A percentile compares a stretch with the other conserved stretches of the same genome.
Conservation (phyloP, 1,140 invertebrate species). For the Bombus vancouverensis region DNA sequence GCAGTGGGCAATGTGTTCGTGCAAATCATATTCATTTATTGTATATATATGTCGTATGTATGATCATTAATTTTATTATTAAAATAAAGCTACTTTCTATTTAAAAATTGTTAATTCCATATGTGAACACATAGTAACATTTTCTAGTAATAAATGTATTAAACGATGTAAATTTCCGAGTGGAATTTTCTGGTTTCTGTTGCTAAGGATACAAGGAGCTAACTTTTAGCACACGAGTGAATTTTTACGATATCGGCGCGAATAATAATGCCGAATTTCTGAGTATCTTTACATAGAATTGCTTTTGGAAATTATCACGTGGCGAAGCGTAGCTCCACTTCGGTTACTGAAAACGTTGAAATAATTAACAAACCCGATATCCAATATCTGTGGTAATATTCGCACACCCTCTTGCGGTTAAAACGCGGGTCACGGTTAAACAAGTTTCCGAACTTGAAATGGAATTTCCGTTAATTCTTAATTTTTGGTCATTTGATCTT, state of each 20-base stretch:
- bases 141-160: too few relatives aligned
- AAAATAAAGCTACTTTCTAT: too few relatives aligned
- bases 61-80: too few relatives aligned
- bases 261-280: background rate
- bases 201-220: too few relatives aligned
- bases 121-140: too few relatives aligned
- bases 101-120: too few relatives aligned
- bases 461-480: background rate
- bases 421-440: background rate
- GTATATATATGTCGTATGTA: too few relatives aligned
- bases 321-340: background rate
- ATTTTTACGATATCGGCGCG: background rate
- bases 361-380: conserved; percentile 15
- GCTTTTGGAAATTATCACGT: background rate
- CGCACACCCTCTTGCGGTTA: too few relatives aligned
- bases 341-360: background rate
- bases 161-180: too few relatives aligned
- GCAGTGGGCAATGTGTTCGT: too few relatives aligned
- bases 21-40: too few relatives aligned
- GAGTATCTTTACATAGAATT: background rate
- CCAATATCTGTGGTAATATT: background rate
- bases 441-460: background rate
- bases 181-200: background rate
- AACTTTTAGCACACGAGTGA: background rate
- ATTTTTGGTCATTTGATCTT: background rate